These are phyloP conservation scores for Deroptyus accipitrinus DNA, from an alignment of 2,113 vertebrate genomes.

Conservation along the genomic window DNA sequence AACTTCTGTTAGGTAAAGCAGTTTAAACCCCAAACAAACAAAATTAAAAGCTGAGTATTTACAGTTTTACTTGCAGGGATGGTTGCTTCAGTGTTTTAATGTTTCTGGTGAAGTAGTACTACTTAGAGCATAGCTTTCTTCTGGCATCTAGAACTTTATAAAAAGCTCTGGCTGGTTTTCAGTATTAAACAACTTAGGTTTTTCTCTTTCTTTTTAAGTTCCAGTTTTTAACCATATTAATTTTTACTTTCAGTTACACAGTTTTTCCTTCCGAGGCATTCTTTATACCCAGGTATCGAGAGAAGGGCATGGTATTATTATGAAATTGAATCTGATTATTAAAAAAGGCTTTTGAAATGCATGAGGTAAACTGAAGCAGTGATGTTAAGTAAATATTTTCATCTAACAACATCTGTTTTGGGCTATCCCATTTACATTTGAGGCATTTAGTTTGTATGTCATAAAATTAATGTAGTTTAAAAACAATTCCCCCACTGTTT, in stretches of 20 bases:
- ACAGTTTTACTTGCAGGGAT: background rate
- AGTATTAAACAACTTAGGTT: background rate
- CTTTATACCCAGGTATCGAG: background rate
- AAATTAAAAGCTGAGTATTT: background rate
- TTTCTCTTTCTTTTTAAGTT: background rate
- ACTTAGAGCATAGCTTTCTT: background rate
- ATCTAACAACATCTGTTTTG: background rate
- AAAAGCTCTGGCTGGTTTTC: background rate
- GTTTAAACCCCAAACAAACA: background rate
- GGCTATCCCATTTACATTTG: background rate
- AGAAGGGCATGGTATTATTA: background rate
- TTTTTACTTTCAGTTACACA: background rate
- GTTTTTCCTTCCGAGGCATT: background rate
- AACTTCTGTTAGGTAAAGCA: background rate
- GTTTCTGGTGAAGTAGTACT: background rate
- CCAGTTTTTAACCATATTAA: background rate
- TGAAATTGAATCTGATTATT: background rate
- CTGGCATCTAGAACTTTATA: background rate
- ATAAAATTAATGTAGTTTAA: background rate
- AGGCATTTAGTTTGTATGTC: background rate
- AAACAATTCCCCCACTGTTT: background rate
- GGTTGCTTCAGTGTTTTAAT: background rate
- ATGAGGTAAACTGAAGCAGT: background rate
- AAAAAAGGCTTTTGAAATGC: background rate
- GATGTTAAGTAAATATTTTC: constrained; percentile 14